Conservation (phyloP, 1,140 invertebrate genomes). For the Drosophila nannoptera region DNA sequence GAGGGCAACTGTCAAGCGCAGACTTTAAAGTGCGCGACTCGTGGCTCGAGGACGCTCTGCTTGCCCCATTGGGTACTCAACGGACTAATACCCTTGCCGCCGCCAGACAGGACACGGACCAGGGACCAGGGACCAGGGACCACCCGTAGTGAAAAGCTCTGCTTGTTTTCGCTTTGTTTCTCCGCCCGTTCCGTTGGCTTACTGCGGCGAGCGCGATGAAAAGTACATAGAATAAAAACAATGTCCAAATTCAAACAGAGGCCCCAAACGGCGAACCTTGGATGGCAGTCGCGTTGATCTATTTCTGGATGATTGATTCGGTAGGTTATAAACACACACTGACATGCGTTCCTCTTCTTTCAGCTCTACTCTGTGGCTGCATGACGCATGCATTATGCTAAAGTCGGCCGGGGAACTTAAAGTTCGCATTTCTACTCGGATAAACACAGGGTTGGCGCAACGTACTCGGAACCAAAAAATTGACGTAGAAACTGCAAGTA, state of each 20-base stretch:
- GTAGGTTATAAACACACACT: constrained; percentile 25
- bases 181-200: constrained; percentile 31
- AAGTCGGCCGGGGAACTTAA: constrained; percentile 19
- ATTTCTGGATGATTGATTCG: constrained; percentile 75
- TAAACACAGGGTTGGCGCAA: no score
- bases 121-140: constrained; percentile 3
- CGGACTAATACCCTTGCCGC: constrained; percentile 15
- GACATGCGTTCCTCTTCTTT: constrained; percentile 45
- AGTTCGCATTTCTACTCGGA: not conserved
- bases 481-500: constrained; percentile 54
- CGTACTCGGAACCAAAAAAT: no score
- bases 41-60: constrained; percentile 1
- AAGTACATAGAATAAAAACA: constrained; percentile 57
- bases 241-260: constrained; percentile 41
- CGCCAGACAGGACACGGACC: constrained; percentile 1
- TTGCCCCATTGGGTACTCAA: constrained; percentile 9
- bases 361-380: constrained; percentile 36
- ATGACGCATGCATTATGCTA: constrained; percentile 58
- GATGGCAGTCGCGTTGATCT: constrained; percentile 50
- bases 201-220: constrained; percentile 15
- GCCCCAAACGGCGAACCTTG: constrained; percentile 27
- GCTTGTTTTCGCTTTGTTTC: constrained; percentile 20
- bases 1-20: constrained; percentile 35
- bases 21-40: constrained; percentile 30
- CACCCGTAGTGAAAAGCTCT: constrained; percentile 28